A percentile compares a stretch with the other conserved stretches of the same genome.
These are phyloP conservation scores for Griposia aprilina DNA, from an alignment of 2,888 invertebrate species.

Conservation along the genomic window DNA sequence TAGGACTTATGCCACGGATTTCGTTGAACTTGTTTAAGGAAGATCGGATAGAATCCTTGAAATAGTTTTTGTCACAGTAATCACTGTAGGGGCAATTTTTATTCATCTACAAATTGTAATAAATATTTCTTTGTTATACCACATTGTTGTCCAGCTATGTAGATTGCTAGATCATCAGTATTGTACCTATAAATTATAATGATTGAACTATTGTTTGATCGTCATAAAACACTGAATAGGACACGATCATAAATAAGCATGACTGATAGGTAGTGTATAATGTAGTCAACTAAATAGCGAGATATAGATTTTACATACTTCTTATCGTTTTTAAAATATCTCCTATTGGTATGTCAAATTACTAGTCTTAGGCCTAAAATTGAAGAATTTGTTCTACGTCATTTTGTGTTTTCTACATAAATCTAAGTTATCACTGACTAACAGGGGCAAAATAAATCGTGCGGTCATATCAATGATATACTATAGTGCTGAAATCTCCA, in stretches of 20 bases:
- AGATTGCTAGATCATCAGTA: not conserved
- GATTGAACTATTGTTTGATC: slow-evolving; percentile 14
- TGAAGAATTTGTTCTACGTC: not conserved
- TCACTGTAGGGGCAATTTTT: not conserved
- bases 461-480: too few species aligned
- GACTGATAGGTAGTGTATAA: not conserved
- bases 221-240: slow-evolving; percentile 11
- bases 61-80: slow-evolving; percentile 1
- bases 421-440: too few species aligned
- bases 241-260: not conserved
- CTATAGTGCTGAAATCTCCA: not conserved
- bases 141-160: not conserved
- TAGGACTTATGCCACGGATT: not conserved
- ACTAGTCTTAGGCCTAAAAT: not conserved
- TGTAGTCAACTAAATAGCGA: not conserved
- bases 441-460: not conserved
- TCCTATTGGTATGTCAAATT: not conserved
- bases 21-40: not conserved
- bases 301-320: not conserved
- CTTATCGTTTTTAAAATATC: not conserved
- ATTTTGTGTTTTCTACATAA: not conserved
- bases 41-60: not conserved
- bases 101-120: not conserved
- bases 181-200: not conserved
- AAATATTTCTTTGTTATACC: not conserved